A percentile compares a stretch with the other conserved stretches of the same genome.
Conservation (phyloP, 2,113 vertebrate genomes). For the Phrynocephalus versicolor region DNA sequence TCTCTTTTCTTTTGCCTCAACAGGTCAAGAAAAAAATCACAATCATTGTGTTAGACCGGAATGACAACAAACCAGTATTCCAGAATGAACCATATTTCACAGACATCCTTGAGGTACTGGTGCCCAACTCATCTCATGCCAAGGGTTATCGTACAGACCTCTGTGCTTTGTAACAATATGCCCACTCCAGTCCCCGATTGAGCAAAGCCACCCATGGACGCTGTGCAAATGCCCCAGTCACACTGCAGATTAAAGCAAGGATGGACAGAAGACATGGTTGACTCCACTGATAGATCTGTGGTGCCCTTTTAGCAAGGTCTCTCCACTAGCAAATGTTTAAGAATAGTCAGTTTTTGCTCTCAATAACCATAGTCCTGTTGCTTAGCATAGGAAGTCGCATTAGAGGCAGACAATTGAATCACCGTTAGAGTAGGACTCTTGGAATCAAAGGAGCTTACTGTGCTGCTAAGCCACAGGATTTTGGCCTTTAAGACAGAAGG, state of each 20-base stretch:
- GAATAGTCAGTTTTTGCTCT: background rate
- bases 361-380: no score
- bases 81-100: slow-evolving; percentile 52
- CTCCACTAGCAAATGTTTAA: background rate
- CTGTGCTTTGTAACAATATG: background rate
- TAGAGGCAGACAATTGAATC: no score
- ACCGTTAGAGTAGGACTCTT: no score
- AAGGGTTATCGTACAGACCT: slow-evolving; percentile 4
- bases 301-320: background rate
- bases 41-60: slow-evolving; percentile 73
- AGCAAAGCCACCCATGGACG: no score
- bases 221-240: background rate
- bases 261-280: background rate
- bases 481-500: background rate
- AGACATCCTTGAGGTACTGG: slow-evolving; percentile 74
- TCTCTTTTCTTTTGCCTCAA: background rate
- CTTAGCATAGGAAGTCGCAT: no score
- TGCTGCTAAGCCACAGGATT: background rate
- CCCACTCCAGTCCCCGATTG: no score
- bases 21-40: accelerated
- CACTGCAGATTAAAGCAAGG: background rate
- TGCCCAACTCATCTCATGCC: slow-evolving; percentile 39
- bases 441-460: background rate
- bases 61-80: slow-evolving; percentile 82
- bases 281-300: background rate